Evolutionary conservation across 2,888 invertebrate genomes (phyloP).

Genomic region (Blastobasis adustella): DNA sequence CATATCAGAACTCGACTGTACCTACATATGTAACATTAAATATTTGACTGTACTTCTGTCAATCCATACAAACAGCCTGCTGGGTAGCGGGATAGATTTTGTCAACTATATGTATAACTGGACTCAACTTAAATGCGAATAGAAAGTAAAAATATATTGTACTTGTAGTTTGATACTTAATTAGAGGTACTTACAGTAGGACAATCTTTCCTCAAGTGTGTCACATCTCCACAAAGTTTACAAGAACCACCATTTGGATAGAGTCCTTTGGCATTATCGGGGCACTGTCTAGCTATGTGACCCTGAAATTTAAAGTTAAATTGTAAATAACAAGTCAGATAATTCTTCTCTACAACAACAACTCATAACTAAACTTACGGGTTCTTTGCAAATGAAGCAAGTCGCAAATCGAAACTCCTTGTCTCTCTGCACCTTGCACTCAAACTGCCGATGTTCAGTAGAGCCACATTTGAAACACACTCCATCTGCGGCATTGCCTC

Average conservation of each 20-base stretch:
- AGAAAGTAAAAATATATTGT: not conserved
- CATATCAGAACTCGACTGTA: no score
- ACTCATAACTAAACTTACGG: conserved; percentile 41
- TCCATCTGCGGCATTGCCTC: conserved; percentile 71
- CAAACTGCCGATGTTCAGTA: conserved; percentile 86
- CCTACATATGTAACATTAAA: no score
- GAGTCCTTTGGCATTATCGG: conserved; percentile 89
- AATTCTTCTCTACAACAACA: no score
- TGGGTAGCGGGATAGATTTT: no score
- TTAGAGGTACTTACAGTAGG: conserved; percentile 67
- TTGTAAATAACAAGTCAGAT: not conserved
- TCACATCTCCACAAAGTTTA: conserved; percentile 88
- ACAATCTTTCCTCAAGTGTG: conserved; percentile 88
- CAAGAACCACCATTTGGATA: conserved; percentile 92
- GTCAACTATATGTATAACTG: no score
- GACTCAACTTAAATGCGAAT: no score
- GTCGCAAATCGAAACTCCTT: conserved; percentile 86
- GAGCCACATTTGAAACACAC: conserved; percentile 94
- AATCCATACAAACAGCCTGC: no score
- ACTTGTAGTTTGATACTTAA: not conserved
- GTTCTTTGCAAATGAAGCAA: conserved; percentile 91
- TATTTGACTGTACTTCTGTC: no score
- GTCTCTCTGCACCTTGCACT: conserved; percentile 80
- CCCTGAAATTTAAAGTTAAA: conserved; percentile 62
- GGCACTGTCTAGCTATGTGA: conserved; percentile 91